Evolutionary conservation across 2,113 vertebrate species (phyloP).

Genomic region (Psophia crepitans): DNA sequence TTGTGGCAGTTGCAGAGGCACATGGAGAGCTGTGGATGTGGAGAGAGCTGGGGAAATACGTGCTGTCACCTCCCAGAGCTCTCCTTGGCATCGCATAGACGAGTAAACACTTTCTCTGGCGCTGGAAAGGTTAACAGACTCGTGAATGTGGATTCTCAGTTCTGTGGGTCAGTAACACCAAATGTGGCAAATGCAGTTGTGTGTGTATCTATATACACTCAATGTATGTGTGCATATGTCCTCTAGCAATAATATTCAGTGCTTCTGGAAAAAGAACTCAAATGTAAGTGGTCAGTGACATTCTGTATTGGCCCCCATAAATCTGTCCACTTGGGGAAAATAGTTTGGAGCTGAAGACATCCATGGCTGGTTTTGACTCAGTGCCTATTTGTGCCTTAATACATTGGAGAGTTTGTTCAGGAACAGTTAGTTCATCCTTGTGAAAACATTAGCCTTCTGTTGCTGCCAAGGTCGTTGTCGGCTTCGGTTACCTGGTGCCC

Average conservation of each 20-base stretch:
- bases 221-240: fast-evolving
- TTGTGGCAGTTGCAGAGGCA: neutral
- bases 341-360: neutral
- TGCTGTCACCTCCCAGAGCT: neutral
- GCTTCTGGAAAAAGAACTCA: neutral
- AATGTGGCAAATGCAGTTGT: neutral
- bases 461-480: neutral
- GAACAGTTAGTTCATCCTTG: neutral
- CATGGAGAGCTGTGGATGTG: neutral
- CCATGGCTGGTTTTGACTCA: neutral
- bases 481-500: neutral
- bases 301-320: neutral
- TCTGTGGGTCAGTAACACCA: neutral
- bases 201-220: fast-evolving
- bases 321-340: neutral
- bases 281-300: neutral
- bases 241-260: neutral
- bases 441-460: neutral
- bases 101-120: neutral
- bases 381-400: neutral
- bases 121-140: neutral
- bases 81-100: neutral
- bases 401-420: neutral
- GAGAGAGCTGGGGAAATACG: neutral
- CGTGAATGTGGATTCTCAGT: neutral